These are phyloP conservation scores for Cephus runcator DNA, from an alignment of 2,888 invertebrate species.

Conservation along the genomic window DNA sequence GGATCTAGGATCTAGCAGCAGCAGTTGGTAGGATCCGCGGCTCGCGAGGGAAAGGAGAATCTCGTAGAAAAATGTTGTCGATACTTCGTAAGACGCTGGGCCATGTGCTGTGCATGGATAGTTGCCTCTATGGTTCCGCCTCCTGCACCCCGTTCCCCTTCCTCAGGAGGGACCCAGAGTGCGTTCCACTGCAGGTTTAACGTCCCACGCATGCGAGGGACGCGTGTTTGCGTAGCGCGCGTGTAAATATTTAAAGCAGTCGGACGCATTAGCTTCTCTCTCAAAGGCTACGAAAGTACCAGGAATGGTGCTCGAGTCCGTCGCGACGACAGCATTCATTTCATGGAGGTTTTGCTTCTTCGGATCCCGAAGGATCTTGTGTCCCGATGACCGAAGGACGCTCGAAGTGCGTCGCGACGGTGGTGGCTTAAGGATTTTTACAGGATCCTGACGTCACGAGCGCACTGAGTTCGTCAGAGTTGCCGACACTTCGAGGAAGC, in stretches of 20 bases:
- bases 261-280: conserved; percentile 10
- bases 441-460: not conserved
- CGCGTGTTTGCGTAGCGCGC: conserved; percentile 18
- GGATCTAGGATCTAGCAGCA: not conserved
- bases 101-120: not conserved
- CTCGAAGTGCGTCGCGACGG: not conserved
- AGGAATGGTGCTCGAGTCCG: conserved; percentile 9
- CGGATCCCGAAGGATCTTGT: not conserved
- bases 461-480: not conserved
- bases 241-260: conserved; percentile 22
- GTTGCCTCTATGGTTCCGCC: not conserved
- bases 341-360: not conserved
- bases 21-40: not conserved
- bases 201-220: not conserved
- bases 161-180: conserved; percentile 16
- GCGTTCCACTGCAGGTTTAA: conserved; percentile 16
- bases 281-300: conserved; percentile 4
- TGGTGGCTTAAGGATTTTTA: not conserved
- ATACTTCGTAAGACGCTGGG: not conserved
- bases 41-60: not conserved
- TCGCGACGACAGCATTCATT: not conserved
- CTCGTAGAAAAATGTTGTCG: not conserved
- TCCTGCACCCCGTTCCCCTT: not conserved
- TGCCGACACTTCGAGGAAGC: not conserved
- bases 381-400: conserved; percentile 11